Evolutionary conservation across 2,888 invertebrate genomes (phyloP).

Genomic region (Xestia rhomboidea): DNA sequence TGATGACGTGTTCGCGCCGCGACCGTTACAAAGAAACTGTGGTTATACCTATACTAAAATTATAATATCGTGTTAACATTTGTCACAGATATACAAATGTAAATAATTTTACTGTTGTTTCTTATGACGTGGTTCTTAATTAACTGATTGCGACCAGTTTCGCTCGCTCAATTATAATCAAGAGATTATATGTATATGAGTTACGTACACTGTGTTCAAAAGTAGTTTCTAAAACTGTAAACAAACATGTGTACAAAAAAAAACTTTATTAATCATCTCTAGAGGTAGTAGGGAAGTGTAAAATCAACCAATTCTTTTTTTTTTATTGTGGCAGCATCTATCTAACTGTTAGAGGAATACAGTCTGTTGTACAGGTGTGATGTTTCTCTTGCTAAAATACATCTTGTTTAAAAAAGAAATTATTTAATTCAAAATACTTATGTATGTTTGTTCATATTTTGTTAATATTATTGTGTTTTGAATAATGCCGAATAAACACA

Average conservation of each 20-base stretch:
- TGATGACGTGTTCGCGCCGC: conserved; percentile 42
- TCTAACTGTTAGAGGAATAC: too few species aligned
- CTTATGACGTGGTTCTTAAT: not conserved
- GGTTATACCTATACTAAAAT: not conserved
- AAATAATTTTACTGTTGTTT: not conserved
- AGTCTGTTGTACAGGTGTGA: too few species aligned
- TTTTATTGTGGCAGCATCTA: too few species aligned
- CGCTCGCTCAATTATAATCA: not conserved
- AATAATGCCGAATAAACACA: too few species aligned
- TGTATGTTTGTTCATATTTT: too few species aligned
- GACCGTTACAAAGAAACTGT: conserved; percentile 34
- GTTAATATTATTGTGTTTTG: too few species aligned
- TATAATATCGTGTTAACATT: not conserved
- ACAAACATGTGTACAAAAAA: not conserved
- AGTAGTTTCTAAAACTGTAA: not conserved
- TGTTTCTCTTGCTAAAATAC: too few species aligned
- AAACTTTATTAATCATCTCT: not conserved
- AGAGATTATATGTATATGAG: not conserved
- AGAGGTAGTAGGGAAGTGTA: not conserved
- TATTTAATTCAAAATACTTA: too few species aligned
- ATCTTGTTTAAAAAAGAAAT: too few species aligned
- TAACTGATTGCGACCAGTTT: not conserved
- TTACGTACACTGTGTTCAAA: not conserved
- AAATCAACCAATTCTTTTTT: not conserved
- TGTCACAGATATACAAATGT: conserved; percentile 9